Evolutionary conservation across 1,140 invertebrate species (phyloP).

Genomic region (Megalonaias nervosa): DNA sequence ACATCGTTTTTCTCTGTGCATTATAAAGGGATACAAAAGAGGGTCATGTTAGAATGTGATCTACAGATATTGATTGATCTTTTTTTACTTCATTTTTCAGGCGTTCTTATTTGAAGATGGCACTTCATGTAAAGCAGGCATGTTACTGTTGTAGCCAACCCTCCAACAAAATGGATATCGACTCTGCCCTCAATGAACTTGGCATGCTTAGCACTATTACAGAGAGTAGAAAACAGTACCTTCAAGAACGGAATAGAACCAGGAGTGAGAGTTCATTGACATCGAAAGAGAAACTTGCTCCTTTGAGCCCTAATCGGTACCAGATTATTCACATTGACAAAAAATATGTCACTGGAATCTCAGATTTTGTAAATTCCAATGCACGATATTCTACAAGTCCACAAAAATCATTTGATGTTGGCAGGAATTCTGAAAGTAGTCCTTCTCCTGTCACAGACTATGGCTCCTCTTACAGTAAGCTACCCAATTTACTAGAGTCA

Average conservation of each 20-base stretch:
- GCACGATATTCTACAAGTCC: neutral
- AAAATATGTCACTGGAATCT: constrained; percentile 56
- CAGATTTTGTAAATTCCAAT: constrained; percentile 12
- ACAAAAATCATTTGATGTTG: neutral
- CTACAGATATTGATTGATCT: too few relatives aligned
- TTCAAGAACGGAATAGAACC: constrained; percentile 46
- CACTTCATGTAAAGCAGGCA: constrained; percentile 6
- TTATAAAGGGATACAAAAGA: too few relatives aligned
- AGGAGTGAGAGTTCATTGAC: constrained; percentile 35
- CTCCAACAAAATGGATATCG: constrained; percentile 54
- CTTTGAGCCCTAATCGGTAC: constrained; percentile 29
- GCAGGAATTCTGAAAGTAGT: constrained; percentile 18
- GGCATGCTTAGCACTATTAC: constrained; percentile 63
- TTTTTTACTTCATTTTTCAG: too few relatives aligned
- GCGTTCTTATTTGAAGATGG: neutral
- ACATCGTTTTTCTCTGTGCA: too few relatives aligned
- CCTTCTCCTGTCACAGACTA: constrained; percentile 6
- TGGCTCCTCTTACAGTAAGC: constrained; percentile 6
- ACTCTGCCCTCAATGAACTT: constrained; percentile 60
- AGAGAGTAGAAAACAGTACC: constrained; percentile 55
- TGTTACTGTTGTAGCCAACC: constrained; percentile 47
- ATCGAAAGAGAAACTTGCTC: constrained; percentile 9
- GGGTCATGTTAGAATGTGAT: too few relatives aligned
- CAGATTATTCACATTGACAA: constrained; percentile 63
- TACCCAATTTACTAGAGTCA: constrained; percentile 21